Base-by-base conservation (phyloP, 2,888 invertebrate genomes). In the Formica aserva region DNA sequence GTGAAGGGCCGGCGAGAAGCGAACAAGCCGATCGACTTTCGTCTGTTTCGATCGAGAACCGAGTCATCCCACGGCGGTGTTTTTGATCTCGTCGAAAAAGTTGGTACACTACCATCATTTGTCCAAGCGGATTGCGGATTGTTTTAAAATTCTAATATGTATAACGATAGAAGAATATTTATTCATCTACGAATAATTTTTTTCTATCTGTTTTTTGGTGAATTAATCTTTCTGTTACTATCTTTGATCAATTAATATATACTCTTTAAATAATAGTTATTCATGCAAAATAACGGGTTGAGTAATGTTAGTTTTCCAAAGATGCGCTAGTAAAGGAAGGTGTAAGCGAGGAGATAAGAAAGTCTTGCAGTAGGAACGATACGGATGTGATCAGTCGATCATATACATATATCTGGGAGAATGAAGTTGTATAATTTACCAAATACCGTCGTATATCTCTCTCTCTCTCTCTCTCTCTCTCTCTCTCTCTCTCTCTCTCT, bases 351-450 rank as follows among this genome's bases (percentile, higher is more conserved):
- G 6, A 41, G 65, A 62, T 65, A 72, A 72, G 69, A 77, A 67
- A 57, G 38, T 32, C 22, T 32, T 29, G 8, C 35, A 48, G 32
- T n/a, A 32, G 52, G 18, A 29, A 83, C 22, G 35, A 38, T 74
- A 66, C 62, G 63, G 38, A 71, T 83, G 38, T 74, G 81, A 85
- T 83, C 83, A 66, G 48, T 67, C 60, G 87, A 90, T 87, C 90
- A 67, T 48, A 6, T 18, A 18, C 5, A 52, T 69, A 18, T 52
- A 52, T 69, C 57, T 67, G 57, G 69, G 67, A 52, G 87, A 87
- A 87, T 85, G 90, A 89, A 89, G 90, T 89, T 89, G 86, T 84
- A 87, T 85, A 89, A 89, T 89, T 90, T 89, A 87, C 78, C 85
- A 90, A 89, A 89, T 22, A 22, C 22, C 22, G 22, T 22, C 22